A percentile compares a stretch with the other conserved stretches of the same genome.
Evolutionary conservation across 2,113 vertebrate genomes (phyloP).

Genomic region (Pluvianellus socialis): DNA sequence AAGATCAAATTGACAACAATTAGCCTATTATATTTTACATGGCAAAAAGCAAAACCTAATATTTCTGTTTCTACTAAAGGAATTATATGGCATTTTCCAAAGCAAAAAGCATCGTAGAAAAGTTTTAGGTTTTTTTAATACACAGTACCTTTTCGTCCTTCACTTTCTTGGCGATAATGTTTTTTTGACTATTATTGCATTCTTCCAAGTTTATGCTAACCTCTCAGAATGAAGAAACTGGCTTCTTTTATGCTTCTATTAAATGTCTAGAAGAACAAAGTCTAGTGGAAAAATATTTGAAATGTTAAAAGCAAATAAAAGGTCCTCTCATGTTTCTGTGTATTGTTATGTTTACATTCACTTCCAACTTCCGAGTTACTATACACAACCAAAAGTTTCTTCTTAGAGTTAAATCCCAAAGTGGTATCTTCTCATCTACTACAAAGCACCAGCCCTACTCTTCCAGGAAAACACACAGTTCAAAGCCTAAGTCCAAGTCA

Average conservation of each 20-base stretch:
- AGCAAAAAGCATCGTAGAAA: neutral
- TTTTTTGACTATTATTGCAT: neutral
- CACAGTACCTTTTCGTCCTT: neutral
- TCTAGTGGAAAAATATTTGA: neutral
- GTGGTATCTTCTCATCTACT: neutral
- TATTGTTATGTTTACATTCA: neutral
- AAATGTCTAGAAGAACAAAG: neutral
- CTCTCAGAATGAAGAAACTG: neutral
- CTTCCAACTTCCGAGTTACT: neutral
- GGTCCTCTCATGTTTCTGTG: neutral
- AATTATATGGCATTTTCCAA: neutral
- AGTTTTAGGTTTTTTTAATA: neutral
- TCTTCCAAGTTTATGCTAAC: neutral
- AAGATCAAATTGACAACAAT: constrained; percentile 13
- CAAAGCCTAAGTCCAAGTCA: neutral
- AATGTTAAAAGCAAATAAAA: neutral
- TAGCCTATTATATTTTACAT: neutral
- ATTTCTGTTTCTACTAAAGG: neutral
- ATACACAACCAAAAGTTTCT: neutral
- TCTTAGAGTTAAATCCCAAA: neutral
- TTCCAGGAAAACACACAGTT: neutral
- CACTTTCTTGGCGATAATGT: neutral
- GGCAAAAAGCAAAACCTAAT: neutral
- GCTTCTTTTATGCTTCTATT: neutral
- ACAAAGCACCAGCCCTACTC: neutral